Evolutionary conservation across 2,797 vertebrate species (phyloP).

Genomic region (Labeo calbasu): DNA sequence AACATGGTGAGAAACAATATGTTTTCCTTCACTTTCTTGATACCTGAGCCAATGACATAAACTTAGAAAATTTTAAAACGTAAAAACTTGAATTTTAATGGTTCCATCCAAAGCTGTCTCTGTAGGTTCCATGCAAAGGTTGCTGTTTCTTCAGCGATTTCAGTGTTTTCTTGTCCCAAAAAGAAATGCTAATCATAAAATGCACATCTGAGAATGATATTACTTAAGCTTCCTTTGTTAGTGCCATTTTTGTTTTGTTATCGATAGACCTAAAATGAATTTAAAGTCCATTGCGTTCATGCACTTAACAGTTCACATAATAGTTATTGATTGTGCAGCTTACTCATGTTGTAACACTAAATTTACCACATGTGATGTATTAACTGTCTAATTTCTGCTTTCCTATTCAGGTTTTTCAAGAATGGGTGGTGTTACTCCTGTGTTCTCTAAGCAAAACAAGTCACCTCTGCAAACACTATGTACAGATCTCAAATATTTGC

Average conservation of each 20-base stretch:
- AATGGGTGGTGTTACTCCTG: slow-evolving; percentile 71
- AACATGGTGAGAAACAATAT: slow-evolving; percentile 80
- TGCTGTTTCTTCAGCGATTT: background rate
- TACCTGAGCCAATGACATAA: background rate
- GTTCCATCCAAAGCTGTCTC: background rate
- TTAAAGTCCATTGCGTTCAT: background rate
- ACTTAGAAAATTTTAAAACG: too few relatives aligned
- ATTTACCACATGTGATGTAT: background rate
- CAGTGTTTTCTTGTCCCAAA: background rate
- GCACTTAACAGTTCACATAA: background rate
- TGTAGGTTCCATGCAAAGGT: background rate
- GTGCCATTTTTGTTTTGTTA: background rate
- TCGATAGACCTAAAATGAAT: too few relatives aligned
- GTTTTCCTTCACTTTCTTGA: background rate
- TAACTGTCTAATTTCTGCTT: background rate
- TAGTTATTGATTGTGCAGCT: slow-evolving; percentile 70
- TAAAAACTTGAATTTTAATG: background rate
- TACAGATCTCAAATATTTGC: slow-evolving; percentile 81
- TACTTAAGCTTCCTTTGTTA: background rate
- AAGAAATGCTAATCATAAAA: background rate
- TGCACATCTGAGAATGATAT: background rate
- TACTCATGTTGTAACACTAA: slow-evolving; percentile 70
- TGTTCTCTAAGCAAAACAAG: slow-evolving; percentile 77
- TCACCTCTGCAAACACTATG: slow-evolving; percentile 82
- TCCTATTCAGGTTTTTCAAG: slow-evolving; percentile 34